Percentiles rank a stretch among this genome's conserved stretches.
Evolutionary conservation across 2,113 vertebrate species (phyloP).

Genomic region (Callospermophilus lateralis): DNA sequence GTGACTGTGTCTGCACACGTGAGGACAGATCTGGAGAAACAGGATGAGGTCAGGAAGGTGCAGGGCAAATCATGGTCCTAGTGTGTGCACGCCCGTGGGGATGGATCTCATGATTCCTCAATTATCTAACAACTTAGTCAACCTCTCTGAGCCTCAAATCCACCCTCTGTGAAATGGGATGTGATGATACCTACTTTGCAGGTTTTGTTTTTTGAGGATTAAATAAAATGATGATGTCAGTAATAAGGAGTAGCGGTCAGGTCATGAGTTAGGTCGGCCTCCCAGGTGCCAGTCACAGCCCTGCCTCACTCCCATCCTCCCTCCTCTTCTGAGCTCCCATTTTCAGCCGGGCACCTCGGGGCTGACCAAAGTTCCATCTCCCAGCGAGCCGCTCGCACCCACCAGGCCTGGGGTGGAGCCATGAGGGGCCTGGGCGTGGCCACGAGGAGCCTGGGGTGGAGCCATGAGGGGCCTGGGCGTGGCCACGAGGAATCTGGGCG

Average conservation of each 20-base stretch:
- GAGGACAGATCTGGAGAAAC: too few species aligned
- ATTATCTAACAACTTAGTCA: background rate
- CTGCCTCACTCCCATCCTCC: background rate
- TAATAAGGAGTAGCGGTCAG: background rate
- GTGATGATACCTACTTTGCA: background rate
- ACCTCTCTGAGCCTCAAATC: background rate
- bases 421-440: background rate
- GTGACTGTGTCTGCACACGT: too few species aligned
- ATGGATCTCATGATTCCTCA: too few species aligned
- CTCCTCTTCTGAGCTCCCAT: background rate
- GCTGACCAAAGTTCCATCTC: background rate
- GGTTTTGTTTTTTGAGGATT: background rate
- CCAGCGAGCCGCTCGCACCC: background rate
- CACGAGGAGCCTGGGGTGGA: too few species aligned
- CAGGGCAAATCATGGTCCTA: too few species aligned
- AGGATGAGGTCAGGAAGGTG: too few species aligned
- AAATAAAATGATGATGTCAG: background rate
- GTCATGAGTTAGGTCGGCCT: background rate
- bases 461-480: too few species aligned
- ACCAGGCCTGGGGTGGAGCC: background rate
- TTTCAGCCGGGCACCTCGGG: rapidly evolving
- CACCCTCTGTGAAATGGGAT: background rate
- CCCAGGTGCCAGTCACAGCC: background rate
- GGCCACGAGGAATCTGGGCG: too few species aligned
- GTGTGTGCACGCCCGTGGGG: too few species aligned